Percentiles rank a stretch among this genome's conserved stretches.
These are phyloP conservation scores for Lepidocolaptes lacrymiger DNA, from an alignment of 2,797 vertebrate genomes.

Conservation along the genomic window DNA sequence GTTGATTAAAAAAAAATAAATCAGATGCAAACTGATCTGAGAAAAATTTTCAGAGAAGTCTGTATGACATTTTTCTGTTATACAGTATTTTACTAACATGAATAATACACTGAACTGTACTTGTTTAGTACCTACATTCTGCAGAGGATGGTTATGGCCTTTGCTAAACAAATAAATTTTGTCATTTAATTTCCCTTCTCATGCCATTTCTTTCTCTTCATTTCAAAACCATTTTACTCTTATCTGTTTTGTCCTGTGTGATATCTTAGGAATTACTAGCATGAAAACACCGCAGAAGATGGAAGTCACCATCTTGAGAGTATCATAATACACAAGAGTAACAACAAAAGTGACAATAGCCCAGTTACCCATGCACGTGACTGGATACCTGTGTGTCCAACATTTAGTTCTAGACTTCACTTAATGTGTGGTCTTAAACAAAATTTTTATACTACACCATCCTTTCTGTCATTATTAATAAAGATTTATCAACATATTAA, in stretches of 20 bases:
- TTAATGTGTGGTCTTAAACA: not conserved
- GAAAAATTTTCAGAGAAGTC: not conserved
- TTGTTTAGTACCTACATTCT: not conserved
- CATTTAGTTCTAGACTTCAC: not conserved
- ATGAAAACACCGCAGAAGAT: not conserved
- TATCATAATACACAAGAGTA: not conserved
- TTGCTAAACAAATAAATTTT: not conserved
- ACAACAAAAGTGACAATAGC: not conserved
- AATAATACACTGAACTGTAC: not conserved
- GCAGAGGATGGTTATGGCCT: not conserved
- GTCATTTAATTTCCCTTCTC: not conserved
- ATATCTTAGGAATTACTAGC: not conserved
- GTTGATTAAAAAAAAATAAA: not conserved
- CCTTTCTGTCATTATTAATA: not conserved
- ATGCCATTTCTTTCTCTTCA: not conserved
- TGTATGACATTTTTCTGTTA: not conserved
- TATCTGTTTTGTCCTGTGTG: not conserved
- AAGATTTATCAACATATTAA: constrained; percentile 8
- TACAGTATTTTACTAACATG: not conserved
- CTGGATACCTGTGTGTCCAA: not conserved
- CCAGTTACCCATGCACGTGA: not conserved
- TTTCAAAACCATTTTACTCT: not conserved
- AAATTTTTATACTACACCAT: not conserved
- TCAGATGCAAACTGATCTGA: not conserved
- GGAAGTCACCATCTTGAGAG: not conserved